Evolutionary conservation across 2,113 vertebrate species (phyloP), one percentile per base, ranked within the genome.

Genomic region (Phaethon lepturus): DNA sequence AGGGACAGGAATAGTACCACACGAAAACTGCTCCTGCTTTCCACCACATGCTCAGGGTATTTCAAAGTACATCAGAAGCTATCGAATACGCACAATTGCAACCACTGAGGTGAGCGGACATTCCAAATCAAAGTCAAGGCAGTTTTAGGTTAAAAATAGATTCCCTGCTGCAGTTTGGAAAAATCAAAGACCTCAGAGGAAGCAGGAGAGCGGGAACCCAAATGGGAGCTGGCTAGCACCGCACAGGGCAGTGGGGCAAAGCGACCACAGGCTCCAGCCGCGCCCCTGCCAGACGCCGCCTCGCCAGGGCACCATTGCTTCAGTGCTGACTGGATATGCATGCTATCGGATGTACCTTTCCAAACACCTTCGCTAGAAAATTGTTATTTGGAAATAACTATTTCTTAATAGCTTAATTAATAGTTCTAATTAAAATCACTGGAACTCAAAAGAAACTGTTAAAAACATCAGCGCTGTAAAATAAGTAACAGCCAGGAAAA

Each of bases 1-100:
- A 5, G 28, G 17, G 17, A 17, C 17, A 6, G n/a, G 1, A 17
- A 6, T 0, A 4, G 13, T 1, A 33, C 0, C 19, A 1, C 24
- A 7, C 28, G 22, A 28, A 71, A 24, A 5, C 6, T 6, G 3
- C 4, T 17, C 71, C 69, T 18, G 0, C 38, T 25, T 42, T 11
- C 47, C 7, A 4, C 2, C 53, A 6, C 1, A 1, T 11, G 58
- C 58, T 18, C 29, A 13, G 38, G 55, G 5, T 24, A 28, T 4
- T 35, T 22, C 24, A 13, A 17, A 45, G n/a, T 13, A 40, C n/a
- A 2, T 4, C 4, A 2, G 52, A 29, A 77, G 49, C 47, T 33
- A 6, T 0, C 6, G 11, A 42, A 45, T 1, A 50, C 35, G 7
- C 17, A 3, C 17, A 6, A 33, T 4, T 25, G 17, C 44, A 2